Evolutionary conservation across 1,140 invertebrate species (phyloP).

Genomic region (Drosophila kurseongensis): DNA sequence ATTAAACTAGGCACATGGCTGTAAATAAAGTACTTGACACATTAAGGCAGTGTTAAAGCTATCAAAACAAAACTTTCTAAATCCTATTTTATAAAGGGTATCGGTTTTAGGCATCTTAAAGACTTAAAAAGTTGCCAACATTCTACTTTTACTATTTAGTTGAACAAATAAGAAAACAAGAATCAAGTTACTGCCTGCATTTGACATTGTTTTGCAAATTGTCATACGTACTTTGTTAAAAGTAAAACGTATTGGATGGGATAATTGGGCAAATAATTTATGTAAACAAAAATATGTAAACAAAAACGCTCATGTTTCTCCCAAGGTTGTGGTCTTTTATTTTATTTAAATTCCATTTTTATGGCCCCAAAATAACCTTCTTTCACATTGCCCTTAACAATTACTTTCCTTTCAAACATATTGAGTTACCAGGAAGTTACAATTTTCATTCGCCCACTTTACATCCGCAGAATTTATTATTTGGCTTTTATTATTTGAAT

Average conservation of each 20-base stretch:
- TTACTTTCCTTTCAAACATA: constrained; percentile 7
- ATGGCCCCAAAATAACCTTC: neutral
- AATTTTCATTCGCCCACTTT: constrained; percentile 13
- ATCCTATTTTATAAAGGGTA: too few species aligned
- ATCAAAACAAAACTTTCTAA: too few species aligned
- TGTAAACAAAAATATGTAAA: neutral
- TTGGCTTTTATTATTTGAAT: constrained; percentile 9
- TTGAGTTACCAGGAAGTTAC: constrained; percentile 25
- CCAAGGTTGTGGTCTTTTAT: neutral
- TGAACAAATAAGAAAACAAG: neutral
- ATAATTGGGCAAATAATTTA: constrained; percentile 20
- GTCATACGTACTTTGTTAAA: neutral
- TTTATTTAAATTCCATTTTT: constrained; percentile 12
- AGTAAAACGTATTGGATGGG: neutral
- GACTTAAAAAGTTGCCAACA: too few species aligned
- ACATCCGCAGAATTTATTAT: constrained; percentile 5
- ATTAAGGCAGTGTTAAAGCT: too few species aligned
- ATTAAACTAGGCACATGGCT: too few species aligned
- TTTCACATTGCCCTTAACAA: constrained; percentile 2
- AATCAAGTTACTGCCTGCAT: neutral
- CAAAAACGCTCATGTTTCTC: neutral
- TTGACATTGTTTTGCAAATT: neutral
- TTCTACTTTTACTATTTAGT: neutral
- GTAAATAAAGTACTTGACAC: too few species aligned
- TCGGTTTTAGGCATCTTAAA: too few species aligned